Evolutionary conservation across 2,113 vertebrate species (phyloP).

Genomic region (Ellobius talpinus): DNA sequence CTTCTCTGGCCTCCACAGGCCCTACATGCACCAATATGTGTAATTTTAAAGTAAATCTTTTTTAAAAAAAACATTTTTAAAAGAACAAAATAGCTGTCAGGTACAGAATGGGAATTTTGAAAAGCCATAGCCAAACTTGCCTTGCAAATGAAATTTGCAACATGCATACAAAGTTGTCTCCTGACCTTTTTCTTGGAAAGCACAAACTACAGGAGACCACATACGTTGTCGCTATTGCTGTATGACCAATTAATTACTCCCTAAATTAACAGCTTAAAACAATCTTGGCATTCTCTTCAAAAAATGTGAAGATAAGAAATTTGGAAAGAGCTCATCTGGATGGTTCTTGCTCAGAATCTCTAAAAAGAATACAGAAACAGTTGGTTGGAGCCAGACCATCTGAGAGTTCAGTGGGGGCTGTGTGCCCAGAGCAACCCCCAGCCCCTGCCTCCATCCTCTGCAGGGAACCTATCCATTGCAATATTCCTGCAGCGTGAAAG

Average conservation of each 20-base stretch:
- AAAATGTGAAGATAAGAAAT: not conserved
- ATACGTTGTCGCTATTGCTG: not conserved
- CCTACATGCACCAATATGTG: too few species aligned
- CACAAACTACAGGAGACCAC: slow-evolving; percentile 5
- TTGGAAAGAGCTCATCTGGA: not conserved
- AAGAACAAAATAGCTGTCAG: not conserved
- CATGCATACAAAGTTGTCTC: not conserved
- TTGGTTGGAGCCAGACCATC: not conserved
- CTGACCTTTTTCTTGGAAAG: slow-evolving; percentile 24
- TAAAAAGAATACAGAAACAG: not conserved
- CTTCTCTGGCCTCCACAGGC: not conserved
- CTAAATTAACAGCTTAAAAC: slow-evolving; percentile 11
- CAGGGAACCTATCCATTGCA: not conserved
- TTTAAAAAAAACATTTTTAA: not conserved
- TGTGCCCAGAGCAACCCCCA: not conserved
- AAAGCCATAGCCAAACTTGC: not conserved
- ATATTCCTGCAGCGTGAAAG: not conserved
- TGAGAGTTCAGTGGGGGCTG: not conserved
- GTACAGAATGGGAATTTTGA: not conserved
- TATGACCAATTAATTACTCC: not conserved
- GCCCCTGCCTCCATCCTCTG: not conserved
- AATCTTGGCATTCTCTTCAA: slow-evolving; percentile 18
- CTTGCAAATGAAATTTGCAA: slow-evolving; percentile 15
- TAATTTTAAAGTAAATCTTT: not conserved
- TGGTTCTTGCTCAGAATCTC: not conserved